Evolutionary conservation across 92 coral and sea anemone species (phyloP).

Genomic region (Actinernus sp.): DNA sequence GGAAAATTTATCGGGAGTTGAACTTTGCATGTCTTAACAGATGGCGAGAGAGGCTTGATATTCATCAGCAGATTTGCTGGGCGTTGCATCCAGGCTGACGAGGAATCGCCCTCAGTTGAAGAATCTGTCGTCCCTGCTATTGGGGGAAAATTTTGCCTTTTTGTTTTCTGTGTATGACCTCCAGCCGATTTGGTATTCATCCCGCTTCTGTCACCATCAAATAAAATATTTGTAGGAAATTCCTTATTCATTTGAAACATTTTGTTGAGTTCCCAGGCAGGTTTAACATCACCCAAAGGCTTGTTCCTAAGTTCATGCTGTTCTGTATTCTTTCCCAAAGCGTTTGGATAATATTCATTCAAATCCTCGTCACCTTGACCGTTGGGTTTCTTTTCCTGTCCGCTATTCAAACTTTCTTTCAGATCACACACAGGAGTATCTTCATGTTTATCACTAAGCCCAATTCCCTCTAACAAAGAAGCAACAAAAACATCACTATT

Average conservation of each 20-base stretch:
- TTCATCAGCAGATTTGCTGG: not conserved
- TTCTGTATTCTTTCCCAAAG: no score
- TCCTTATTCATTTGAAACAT: slow-evolving; percentile 25
- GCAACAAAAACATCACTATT: not conserved
- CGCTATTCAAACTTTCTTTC: no score
- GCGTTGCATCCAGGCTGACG: no score
- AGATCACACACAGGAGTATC: no score
- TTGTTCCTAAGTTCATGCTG: no score
- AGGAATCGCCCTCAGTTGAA: no score
- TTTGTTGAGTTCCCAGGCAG: slow-evolving; percentile 41
- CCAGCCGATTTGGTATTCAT: not conserved
- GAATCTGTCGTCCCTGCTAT: no score
- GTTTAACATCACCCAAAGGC: slow-evolving; percentile 5
- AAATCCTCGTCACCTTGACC: no score
- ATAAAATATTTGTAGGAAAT: slow-evolving; percentile 28
- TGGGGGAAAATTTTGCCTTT: not conserved
- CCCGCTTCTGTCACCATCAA: not conserved
- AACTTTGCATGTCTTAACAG: not conserved
- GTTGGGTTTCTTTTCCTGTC: no score
- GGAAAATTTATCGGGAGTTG: not conserved
- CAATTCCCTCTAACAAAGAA: no score
- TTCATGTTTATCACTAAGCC: no score
- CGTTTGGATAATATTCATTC: no score
- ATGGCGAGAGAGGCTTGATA: not conserved
- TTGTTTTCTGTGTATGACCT: not conserved